These are phyloP conservation scores for Pteruthius melanotis DNA, from an alignment of 2,113 vertebrate genomes.

Conservation along the genomic window DNA sequence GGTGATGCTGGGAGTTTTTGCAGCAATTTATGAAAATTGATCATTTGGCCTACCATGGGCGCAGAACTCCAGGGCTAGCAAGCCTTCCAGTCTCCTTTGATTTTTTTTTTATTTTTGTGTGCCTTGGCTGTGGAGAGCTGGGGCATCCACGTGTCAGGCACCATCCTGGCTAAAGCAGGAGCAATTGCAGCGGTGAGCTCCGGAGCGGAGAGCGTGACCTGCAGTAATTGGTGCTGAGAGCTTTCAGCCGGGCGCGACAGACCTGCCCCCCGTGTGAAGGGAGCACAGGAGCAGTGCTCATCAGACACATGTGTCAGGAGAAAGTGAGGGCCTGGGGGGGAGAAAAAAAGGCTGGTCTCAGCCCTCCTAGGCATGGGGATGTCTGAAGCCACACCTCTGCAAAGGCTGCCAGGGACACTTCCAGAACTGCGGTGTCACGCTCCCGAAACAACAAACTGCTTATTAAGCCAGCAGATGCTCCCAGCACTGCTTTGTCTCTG, in stretches of 20 bases:
- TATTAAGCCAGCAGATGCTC: background rate
- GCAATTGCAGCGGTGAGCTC: background rate
- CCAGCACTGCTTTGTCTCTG: background rate
- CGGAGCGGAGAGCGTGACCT: accelerated
- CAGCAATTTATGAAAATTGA: background rate
- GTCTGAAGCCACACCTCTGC: background rate
- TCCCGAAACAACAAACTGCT: accelerated
- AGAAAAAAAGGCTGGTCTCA: background rate
- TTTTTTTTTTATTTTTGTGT: too few relatives aligned
- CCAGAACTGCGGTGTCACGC: accelerated
- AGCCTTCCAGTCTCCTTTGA: too few relatives aligned
- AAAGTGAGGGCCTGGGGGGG: accelerated
- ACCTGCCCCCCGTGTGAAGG: accelerated
- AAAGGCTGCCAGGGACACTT: accelerated
- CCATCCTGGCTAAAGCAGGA: background rate
- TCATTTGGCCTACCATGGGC: accelerated
- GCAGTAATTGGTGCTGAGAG: background rate
- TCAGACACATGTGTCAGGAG: background rate
- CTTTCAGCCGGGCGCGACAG: accelerated
- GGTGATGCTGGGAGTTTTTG: background rate
- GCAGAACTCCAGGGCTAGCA: accelerated
- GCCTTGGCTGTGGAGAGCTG: background rate
- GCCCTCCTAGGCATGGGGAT: background rate
- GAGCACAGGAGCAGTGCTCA: background rate
- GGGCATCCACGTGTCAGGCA: background rate